phyloP scores from a whole-genome alignment of 2,797 vertebrate species.

The Champsocephalus esox region DNA sequence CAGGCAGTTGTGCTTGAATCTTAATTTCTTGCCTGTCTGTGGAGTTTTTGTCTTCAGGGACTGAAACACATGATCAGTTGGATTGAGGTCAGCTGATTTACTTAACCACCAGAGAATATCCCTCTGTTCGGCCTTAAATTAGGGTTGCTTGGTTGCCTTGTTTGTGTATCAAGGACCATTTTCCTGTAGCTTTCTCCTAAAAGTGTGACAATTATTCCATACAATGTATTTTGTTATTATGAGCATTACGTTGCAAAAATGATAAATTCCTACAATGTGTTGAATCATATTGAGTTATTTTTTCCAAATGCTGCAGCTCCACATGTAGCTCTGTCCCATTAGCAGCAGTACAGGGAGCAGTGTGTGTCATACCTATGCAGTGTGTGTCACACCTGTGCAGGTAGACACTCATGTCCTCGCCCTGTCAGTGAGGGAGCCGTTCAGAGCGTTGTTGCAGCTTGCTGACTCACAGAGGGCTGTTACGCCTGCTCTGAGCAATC shows the following conservation, averaged over 20 bases:
- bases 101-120: constrained; percentile 6
- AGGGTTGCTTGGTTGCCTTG: neutral
- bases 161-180: constrained; percentile 2
- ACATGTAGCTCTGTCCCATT: neutral
- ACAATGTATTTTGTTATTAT: neutral
- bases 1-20: neutral
- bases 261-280: too few relatives aligned
- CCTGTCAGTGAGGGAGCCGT: constrained; percentile 30
- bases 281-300: too few relatives aligned
- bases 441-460: neutral
- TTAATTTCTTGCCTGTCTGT: neutral
- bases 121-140: constrained; percentile 1
- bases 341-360: neutral
- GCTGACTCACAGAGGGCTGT: constrained; percentile 69
- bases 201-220: neutral
- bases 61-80: constrained; percentile 30
- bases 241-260: too few relatives aligned
- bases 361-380: constrained; percentile 16
- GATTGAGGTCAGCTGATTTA: constrained; percentile 34
- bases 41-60: constrained; percentile 4
- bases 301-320: neutral
- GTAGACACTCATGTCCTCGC: constrained; percentile 35
- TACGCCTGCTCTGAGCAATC: constrained; percentile 45
- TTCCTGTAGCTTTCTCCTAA: neutral
- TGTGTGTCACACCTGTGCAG: constrained; percentile 16